phyloP scores from a whole-genome alignment of 2,797 vertebrate species.

The Rhyacichthys aspro region DNA sequence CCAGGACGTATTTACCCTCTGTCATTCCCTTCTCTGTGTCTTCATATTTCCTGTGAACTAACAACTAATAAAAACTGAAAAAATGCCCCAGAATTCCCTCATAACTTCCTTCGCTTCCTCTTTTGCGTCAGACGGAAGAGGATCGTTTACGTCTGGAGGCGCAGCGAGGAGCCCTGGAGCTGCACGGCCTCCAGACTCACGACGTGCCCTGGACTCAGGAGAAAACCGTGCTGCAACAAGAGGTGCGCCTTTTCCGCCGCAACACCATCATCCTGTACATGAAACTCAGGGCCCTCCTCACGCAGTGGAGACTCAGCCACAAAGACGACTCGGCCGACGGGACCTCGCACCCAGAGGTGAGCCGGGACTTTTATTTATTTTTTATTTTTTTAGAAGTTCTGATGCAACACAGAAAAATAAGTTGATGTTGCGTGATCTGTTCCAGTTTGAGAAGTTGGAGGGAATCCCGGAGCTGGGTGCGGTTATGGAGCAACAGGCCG shows the following conservation, averaged over 20 bases:
- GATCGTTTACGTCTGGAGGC: conserved; percentile 80
- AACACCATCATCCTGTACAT: conserved; percentile 92
- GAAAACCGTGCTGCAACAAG: conserved; percentile 86
- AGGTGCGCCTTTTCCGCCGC: conserved; percentile 90
- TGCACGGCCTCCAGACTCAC: conserved; percentile 88
- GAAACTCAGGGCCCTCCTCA: conserved; percentile 93
- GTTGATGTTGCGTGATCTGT: conserved; percentile 27
- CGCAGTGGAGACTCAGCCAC: conserved; percentile 89
- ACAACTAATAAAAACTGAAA: too few relatives aligned
- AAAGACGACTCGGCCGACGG: conserved; percentile 78
- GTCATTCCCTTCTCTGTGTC: neutral
- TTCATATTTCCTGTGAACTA: too few relatives aligned
- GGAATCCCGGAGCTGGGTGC: conserved; percentile 78
- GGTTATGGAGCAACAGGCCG: conserved; percentile 66
- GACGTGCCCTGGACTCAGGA: conserved; percentile 90
- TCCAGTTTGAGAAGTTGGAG: conserved; percentile 85
- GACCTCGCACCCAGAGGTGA: conserved; percentile 81
- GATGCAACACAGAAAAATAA: too few relatives aligned
- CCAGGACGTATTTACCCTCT: neutral
- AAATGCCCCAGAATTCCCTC: neutral
- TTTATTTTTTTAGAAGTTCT: too few relatives aligned
- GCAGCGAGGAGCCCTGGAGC: conserved; percentile 86
- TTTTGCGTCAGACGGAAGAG: conserved; percentile 78
- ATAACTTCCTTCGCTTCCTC: neutral
- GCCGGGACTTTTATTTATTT: conserved; percentile 1